Base-by-base conservation (phyloP, 2,888 invertebrate genomes). In the Leptopilina myrica region DNA sequence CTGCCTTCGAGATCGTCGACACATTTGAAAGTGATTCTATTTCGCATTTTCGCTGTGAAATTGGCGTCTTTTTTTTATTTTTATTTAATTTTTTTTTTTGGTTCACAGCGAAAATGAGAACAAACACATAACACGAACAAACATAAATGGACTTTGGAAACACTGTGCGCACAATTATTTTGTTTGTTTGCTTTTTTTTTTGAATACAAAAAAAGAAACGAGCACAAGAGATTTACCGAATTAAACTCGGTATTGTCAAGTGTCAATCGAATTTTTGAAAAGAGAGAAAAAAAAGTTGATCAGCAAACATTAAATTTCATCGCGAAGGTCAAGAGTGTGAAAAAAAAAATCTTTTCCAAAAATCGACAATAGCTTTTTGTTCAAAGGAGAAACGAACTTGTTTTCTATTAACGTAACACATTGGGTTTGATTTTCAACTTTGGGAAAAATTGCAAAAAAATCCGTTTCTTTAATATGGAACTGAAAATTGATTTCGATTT, bases 61-160 rank as follows among this genome's bases (percentile, higher is more conserved):
- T 49, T 49, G 12, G 49, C 12, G 11, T 46, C 7, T 46, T 9
- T 46, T 46, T 46, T 46, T 46, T 46, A 46, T 46, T 46, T 46
- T 46, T 46, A 9, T 46, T 46, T 49, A 43, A 43, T 43, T 49
- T 49, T 49, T 49, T 49, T 9, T 33, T 8, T n/a, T 6, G 43
- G 43, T 14, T 20, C 53, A 33, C 73, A 73, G 73, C 73, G 40
- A 73, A 56, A n/a, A 73, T 56, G 56, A 33, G 56, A 59, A 73
- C 49, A 73, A 59, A 73, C 15, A 73, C 56, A 33, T 59, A 73
- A 73, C 73, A 73, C 73, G 56, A 73, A 73, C 56, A 73, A 49
- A 73, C 56, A 73, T 73, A 56, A 49, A 40, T 73, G 73, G 73
- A 73, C 73, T 73, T 73, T 73, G 73, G 73, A 73, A 49, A 73